Base-by-base conservation (phyloP, 2,797 vertebrate genomes). In the Clangula hyemalis region DNA sequence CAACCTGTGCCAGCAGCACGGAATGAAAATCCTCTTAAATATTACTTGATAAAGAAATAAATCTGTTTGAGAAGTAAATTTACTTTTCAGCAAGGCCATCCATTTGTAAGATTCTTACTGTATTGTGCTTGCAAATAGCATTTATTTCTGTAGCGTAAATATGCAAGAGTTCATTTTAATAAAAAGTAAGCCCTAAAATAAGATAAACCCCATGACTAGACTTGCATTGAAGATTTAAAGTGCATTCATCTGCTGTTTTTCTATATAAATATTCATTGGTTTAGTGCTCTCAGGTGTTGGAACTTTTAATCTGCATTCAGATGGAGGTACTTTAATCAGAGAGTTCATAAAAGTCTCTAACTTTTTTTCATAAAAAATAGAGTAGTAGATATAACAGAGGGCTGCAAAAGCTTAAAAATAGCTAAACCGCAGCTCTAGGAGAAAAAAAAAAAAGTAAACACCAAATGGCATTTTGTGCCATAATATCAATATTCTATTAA, bases 201-300 rank as follows among this genome's bases (percentile, higher is more conserved):
- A 98, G 98, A 98, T 98, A 98, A 98, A 98, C 98, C 98, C 97
- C 97, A 98, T 98, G 98, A 98, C 98, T 98, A 98, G 98, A 98
- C 97, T 97, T 97, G 97, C 97, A 98, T 97, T 97, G 98, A 98
- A 98, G 98, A 98, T 98, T 98, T 98, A 98, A 97, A 97, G 97
- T 97, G 97, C 96, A 98, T 98, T 98, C 98, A 97, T 98, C 97
- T 97, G 98, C 97, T 98, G 97, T 97, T 98, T 98, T 98, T 97
- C n/a, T 77, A 87, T 98, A 98, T 98, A 98, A 98, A 98, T 98
- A 98, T 98, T 98, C 98, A 98, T 98, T 97, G 98, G 97, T 96
- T 98, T 97, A 97, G 96, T 97, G 96, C 97, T 98, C 97, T 98
- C 98, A 98, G 98, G 98, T 98, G 98, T 97, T 98, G 96, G 97